Conservation (phyloP, 2,113 vertebrate species). For the Oreochromis spilurus region DNA sequence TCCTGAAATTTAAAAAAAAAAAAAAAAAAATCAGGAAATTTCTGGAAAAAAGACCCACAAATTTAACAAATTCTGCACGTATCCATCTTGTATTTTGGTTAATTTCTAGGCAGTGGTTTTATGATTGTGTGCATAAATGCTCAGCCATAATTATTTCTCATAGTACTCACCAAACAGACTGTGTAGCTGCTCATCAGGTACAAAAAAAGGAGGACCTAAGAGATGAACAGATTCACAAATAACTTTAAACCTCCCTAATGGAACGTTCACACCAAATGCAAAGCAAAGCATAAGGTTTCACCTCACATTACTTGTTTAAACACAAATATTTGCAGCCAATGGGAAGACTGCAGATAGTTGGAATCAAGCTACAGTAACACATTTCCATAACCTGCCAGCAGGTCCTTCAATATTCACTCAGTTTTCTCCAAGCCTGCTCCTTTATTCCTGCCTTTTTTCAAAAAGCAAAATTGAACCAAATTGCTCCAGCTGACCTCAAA, state of each 20-base stretch:
- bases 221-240: background rate
- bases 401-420: background rate
- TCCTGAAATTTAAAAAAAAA: background rate
- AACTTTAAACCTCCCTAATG: background rate
- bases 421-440: background rate
- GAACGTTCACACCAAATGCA: background rate
- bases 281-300: background rate
- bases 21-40: background rate
- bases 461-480: background rate
- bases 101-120: background rate
- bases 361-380: background rate
- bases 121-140: background rate
- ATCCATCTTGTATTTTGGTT: background rate
- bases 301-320: background rate
- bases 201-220: constrained; percentile 69
- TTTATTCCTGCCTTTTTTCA: background rate
- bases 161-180: constrained; percentile 64
- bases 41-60: background rate
- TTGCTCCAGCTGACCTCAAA: background rate
- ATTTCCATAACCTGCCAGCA: background rate
- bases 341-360: background rate
- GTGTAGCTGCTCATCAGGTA: constrained; percentile 62
- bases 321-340: background rate
- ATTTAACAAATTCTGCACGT: background rate
- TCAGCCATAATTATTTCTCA: background rate